Evolutionary conservation across 2,888 invertebrate species (phyloP).

Genomic region (Phyllotreta striolata): DNA sequence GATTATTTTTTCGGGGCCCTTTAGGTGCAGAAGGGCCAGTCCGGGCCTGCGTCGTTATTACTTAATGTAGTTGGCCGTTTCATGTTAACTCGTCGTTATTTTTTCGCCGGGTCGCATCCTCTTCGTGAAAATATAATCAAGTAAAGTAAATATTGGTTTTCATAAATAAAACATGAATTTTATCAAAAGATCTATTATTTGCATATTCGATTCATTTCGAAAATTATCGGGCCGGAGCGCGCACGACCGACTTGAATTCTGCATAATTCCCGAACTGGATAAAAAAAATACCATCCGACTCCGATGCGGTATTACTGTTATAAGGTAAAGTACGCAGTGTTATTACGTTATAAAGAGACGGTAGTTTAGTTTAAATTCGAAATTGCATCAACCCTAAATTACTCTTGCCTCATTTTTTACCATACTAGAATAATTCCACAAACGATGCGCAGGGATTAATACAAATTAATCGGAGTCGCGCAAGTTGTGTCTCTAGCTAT

Average conservation of each 20-base stretch:
- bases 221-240: conserved; percentile 48
- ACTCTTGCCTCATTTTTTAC: too few species aligned
- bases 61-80: conserved; percentile 51
- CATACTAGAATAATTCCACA: too few species aligned
- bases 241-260: conserved; percentile 42
- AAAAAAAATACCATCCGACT: conserved; percentile 35
- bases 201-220: conserved; percentile 61
- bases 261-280: conserved; percentile 37
- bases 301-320: conserved; percentile 35
- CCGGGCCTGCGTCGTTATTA: conserved; percentile 44
- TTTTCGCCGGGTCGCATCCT: conserved; percentile 47
- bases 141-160: conserved; percentile 61
- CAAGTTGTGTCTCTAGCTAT: too few species aligned
- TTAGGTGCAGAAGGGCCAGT: not conserved
- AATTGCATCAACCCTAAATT: too few species aligned
- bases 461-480: too few species aligned
- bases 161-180: conserved; percentile 61
- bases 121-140: conserved; percentile 59
- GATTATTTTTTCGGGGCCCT: too few species aligned
- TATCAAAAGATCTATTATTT: conserved; percentile 60
- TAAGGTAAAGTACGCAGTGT: conserved; percentile 4
- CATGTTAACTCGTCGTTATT: conserved; percentile 57
- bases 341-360: too few species aligned
- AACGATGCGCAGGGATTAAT: too few species aligned
- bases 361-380: too few species aligned